Evolutionary conservation across 2,113 vertebrate genomes (phyloP), one percentile per base, ranked within the genome.

Genomic region (Aptenodytes patagonicus): DNA sequence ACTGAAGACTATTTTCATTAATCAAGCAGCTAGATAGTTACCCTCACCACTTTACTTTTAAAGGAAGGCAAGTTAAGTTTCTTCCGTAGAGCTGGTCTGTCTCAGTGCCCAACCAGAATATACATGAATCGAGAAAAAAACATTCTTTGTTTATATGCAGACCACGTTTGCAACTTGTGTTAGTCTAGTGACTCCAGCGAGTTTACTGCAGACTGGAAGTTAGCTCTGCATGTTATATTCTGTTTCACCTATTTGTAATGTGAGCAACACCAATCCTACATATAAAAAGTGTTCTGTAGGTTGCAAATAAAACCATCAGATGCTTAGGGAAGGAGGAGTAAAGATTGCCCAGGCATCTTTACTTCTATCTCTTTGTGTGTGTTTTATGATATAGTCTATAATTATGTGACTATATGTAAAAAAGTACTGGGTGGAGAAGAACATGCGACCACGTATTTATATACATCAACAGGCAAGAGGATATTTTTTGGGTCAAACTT

Each of bases 1-100:
- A 21, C 46, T 51, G 29, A 82, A 95, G 76, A 94, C 61, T 83
- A 36, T 92, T 96, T 97, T 87, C 89, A 96, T 95, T 97, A 91
- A 94, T 95, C 85, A 91, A 89, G 52, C 18, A 90, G 52, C 24
- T 87, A 83, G 84, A 71, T 88, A 93, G 71, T 72, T 89, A 94
- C 44, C 25, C 47, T 94, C 42, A 75, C 72, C 17, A 44, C 34
- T 89, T 83, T 36, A 73, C 38, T 87, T 93, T 68, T 83, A 90
- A 87, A 80, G 69, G 31, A 68, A 89, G 24, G 46, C 47, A 42
- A 92, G 66, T 73, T 91, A 78, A 94, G 61, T 76, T 92, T 76
- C 66, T 95, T 36, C 68, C 4, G 2, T 20, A 68, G 66, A 87
- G 18, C 64, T 89, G 34, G 9, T 71, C 38, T 88, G 34, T 49